phyloP scores from a whole-genome alignment of 2,797 vertebrate species.

The Chrysocyon brachyurus region DNA sequence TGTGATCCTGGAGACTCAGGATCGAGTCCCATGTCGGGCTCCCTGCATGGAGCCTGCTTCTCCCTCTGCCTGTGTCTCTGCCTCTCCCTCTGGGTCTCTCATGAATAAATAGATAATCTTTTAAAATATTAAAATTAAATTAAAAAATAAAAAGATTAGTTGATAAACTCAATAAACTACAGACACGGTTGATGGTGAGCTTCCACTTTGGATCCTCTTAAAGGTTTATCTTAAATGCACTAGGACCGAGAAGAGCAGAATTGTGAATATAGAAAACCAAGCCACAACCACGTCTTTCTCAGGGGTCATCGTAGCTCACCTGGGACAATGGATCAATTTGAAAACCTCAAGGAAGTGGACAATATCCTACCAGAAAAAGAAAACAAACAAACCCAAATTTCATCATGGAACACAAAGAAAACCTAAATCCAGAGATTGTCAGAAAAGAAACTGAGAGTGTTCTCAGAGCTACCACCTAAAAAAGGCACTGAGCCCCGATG shows the following conservation, averaged over 20 bases:
- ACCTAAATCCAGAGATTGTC: neutral
- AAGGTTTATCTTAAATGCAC: neutral
- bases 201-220: neutral
- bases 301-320: no score
- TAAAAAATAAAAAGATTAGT: neutral
- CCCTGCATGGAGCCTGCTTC: no score
- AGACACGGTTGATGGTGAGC: neutral
- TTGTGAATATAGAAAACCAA: accelerated
- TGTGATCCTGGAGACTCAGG: no score
- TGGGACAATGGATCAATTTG: neutral
- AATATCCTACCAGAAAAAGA: neutral
- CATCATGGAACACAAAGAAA: neutral
- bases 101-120: no score
- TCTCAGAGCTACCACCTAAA: neutral
- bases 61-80: no score
- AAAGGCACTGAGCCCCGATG: neutral
- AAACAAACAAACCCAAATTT: neutral
- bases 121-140: no score
- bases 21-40: no score
- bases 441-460: neutral
- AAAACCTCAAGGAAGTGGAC: neutral
- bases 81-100: no score
- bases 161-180: neutral
- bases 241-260: neutral
- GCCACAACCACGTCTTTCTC: accelerated